Evolutionary conservation across 2,888 invertebrate species (phyloP), one percentile per base, ranked within the genome.

Genomic region (Pheosia tremula): DNA sequence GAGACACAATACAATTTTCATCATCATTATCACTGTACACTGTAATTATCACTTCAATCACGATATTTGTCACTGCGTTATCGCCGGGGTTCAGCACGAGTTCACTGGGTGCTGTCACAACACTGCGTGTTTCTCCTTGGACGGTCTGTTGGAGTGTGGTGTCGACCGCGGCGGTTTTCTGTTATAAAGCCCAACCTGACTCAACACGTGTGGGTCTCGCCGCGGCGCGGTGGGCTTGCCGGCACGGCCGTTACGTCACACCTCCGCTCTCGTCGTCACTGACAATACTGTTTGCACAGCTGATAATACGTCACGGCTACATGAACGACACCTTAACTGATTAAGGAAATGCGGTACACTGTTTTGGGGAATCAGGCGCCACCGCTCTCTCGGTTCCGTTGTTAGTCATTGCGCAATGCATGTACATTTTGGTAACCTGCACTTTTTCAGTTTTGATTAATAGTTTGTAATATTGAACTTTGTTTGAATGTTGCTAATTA

Each of bases 171-270:
- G 69, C 81, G 77, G 79, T 77, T 80, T 81, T 81, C 81, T 84
- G 83, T 89, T 92, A 89, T 91, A 92, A 88, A 84, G 86, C 71
- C 58, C 49, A 60, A 63, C 79, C 82, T 84, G 86, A 87, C 64
- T 86, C 86, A 85, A 79, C 77, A 77, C 67, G 75, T 71, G 74
- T 77, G 78, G 77, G 77, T 68, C 70, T 69, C 67, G 64, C 70
- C 61, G 67, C 67, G 66, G 72, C 62, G 72, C 66, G 69, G 80
- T 70, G 74, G 81, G 83, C 83, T 75, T 72, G 78, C 74, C 55
- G 39, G 36, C n/a, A 38, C 55, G 37, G 13, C 13, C 39, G 11
- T 55, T 55, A 62, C 63, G 75, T 81, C 78, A 72, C 79, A 81
- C 84, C 24, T 24, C 24, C 81, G 84, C 82, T 77, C 76, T 57